These are phyloP conservation scores for Mormoops blainvillei DNA, from an alignment of 2,113 vertebrate genomes.

Conservation along the genomic window DNA sequence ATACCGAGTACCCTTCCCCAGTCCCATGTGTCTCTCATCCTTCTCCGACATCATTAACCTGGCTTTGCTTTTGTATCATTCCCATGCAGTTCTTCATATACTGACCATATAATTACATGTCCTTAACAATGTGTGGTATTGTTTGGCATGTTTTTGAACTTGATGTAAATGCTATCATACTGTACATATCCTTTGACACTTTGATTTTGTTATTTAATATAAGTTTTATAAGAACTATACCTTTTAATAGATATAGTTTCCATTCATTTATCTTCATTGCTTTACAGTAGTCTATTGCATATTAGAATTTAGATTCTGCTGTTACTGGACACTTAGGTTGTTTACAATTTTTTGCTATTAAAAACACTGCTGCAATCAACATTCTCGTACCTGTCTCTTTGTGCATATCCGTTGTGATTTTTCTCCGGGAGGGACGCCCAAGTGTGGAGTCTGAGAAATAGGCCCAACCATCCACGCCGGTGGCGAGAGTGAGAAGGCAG, in stretches of 20 bases:
- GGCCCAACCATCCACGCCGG: not conserved
- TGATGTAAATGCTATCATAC: not conserved
- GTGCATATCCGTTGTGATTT: not conserved
- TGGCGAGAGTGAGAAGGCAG: not conserved
- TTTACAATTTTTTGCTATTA: slow-evolving; percentile 21
- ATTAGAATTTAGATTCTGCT: not conserved
- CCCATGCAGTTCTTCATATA: not conserved
- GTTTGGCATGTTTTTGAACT: not conserved
- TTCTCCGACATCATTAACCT: not conserved
- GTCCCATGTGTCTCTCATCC: not conserved
- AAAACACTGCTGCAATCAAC: not conserved
- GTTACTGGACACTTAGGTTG: not conserved
- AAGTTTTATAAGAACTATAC: not conserved
- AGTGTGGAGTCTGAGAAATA: not conserved
- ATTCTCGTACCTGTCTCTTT: slow-evolving; percentile 1
- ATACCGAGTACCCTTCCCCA: not conserved
- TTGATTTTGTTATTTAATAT: slow-evolving; percentile 12
- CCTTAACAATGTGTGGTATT: not conserved
- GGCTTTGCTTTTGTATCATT: not conserved
- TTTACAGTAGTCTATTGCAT: not conserved
- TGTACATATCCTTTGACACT: not conserved
- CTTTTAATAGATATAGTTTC: not conserved
- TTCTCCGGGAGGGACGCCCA: not conserved
- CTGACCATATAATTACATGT: not conserved
- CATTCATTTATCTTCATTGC: not conserved